These are phyloP conservation scores for Gerris lacustris DNA, from an alignment of 2,888 invertebrate genomes.

Conservation along the genomic window DNA sequence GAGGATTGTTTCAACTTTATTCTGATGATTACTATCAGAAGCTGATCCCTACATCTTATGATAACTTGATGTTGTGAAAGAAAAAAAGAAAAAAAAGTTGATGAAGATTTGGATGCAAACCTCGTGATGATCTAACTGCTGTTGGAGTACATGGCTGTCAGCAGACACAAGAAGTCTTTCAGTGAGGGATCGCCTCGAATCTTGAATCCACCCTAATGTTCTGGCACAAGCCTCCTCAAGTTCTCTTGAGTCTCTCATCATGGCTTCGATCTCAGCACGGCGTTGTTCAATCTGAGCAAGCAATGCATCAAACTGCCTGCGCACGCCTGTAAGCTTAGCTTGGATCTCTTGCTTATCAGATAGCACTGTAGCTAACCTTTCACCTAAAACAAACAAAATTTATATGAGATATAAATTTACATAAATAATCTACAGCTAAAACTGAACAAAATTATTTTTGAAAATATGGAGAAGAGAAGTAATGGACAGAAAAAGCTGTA, in stretches of 20 bases:
- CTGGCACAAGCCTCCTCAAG: slow-evolving; percentile 79
- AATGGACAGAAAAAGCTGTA: too few relatives aligned
- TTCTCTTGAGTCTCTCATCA: slow-evolving; percentile 73
- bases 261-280: slow-evolving; percentile 81
- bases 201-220: slow-evolving; percentile 78
- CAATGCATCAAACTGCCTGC: slow-evolving; percentile 72
- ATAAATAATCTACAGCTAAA: too few relatives aligned
- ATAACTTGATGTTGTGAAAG: too few relatives aligned
- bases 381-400: neutral
- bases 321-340: slow-evolving; percentile 73
- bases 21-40: too few relatives aligned
- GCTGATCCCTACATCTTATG: too few relatives aligned
- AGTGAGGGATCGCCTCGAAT: slow-evolving; percentile 61
- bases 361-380: slow-evolving; percentile 43
- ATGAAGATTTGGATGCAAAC: slow-evolving; percentile 29
- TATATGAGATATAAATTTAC: too few relatives aligned
- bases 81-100: too few relatives aligned
- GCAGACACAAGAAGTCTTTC: slow-evolving; percentile 77
- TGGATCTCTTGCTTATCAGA: slow-evolving; percentile 85
- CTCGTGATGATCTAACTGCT: slow-evolving; percentile 78
- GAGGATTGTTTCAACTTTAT: too few relatives aligned
- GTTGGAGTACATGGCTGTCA: slow-evolving; percentile 63
- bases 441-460: too few relatives aligned
- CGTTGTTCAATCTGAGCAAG: slow-evolving; percentile 80
- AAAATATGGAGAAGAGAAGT: too few relatives aligned